These are phyloP conservation scores for Syngnathus scovelli DNA, from an alignment of 2,113 vertebrate genomes.

Conservation along the genomic window DNA sequence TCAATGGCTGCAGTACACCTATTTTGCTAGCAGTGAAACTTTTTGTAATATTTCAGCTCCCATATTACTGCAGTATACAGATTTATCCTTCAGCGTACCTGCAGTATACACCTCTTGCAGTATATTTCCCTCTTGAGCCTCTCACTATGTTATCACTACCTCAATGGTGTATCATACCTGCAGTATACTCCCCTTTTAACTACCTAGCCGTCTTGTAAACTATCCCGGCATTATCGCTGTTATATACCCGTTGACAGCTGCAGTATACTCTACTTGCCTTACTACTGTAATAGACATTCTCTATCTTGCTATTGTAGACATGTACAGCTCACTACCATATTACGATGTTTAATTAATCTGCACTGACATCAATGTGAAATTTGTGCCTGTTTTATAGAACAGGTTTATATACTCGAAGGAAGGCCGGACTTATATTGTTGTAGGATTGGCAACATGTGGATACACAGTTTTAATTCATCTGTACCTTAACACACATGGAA, in stretches of 20 bases:
- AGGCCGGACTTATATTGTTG: background rate
- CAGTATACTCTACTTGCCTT: slow-evolving; percentile 13
- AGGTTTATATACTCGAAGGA: background rate
- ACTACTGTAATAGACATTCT: background rate
- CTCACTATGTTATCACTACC: too few relatives aligned
- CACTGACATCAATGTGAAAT: background rate
- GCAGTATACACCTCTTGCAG: slow-evolving; percentile 2
- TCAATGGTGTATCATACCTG: too few relatives aligned
- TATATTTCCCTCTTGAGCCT: background rate
- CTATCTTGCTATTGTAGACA: background rate
- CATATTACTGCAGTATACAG: background rate
- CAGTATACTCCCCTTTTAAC: too few relatives aligned
- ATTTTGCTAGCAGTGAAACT: background rate
- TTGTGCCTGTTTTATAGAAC: background rate
- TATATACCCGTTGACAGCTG: background rate
- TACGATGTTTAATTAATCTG: too few relatives aligned
- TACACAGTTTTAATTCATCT: background rate
- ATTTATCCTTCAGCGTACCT: background rate
- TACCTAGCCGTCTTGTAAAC: background rate
- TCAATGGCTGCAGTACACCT: slow-evolving; percentile 9
- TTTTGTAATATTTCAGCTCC: background rate
- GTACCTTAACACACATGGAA: background rate
- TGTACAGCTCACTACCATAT: too few relatives aligned
- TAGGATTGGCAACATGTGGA: background rate
- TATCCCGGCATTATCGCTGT: background rate